phyloP scores from a whole-genome alignment of 2,113 vertebrate species.

The Bostrychus sinensis region DNA sequence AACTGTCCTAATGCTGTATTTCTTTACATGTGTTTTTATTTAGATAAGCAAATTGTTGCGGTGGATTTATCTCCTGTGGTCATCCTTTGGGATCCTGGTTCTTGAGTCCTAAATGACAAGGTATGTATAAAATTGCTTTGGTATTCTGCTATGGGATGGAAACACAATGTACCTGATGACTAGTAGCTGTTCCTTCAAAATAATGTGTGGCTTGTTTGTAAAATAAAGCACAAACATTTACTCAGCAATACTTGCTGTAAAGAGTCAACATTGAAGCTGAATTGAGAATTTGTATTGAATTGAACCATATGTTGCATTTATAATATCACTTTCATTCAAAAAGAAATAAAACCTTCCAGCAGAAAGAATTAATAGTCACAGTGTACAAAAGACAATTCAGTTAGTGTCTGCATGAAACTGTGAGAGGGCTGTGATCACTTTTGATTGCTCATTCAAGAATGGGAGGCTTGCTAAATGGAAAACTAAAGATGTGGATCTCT shows the following conservation, averaged over 20 bases:
- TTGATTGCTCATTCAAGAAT: too few relatives aligned
- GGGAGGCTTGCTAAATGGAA: not conserved
- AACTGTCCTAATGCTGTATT: not conserved
- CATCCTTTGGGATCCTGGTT: constrained; percentile 61
- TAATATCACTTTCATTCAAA: not conserved
- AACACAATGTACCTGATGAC: constrained; percentile 48
- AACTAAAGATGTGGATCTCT: not conserved
- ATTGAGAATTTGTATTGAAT: too few relatives aligned
- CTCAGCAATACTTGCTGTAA: not conserved
- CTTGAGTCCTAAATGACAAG: constrained; percentile 78
- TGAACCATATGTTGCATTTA: too few relatives aligned
- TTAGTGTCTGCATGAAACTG: not conserved
- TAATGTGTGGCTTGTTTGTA: not conserved
- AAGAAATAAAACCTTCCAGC: not conserved
- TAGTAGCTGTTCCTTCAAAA: not conserved
- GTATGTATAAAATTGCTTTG: constrained; percentile 45
- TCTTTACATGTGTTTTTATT: constrained; percentile 15
- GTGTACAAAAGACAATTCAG: not conserved
- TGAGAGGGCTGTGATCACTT: not conserved
- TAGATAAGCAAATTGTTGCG: constrained; percentile 53
- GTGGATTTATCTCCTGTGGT: constrained; percentile 33
- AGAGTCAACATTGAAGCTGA: not conserved
- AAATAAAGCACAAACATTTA: too few relatives aligned
- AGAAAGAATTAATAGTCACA: constrained; percentile 1
- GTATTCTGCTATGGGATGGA: constrained; percentile 6